Base-by-base conservation (phyloP, 2,113 vertebrate species). In the Lycaon pictus region DNA sequence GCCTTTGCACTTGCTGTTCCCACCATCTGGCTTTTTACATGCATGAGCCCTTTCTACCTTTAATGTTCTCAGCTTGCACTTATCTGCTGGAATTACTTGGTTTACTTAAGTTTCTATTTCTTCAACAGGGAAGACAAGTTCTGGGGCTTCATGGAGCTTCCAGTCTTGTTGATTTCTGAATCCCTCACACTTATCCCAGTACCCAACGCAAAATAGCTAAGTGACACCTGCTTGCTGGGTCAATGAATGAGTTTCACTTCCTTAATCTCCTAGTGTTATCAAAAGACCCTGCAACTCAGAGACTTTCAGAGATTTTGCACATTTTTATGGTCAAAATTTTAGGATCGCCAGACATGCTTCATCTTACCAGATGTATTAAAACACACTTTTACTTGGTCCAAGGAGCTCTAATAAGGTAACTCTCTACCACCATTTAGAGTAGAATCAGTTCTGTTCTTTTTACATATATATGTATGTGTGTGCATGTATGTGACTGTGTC, bases 401-500 rank as follows among this genome's bases (percentile, higher is more conserved):
- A 1, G 7, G n/a, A 83, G 48, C 84, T 82, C 86, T 67, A 60
- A 27, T 76, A 43, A 56, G 27, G n/a, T 84, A 69, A 51, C 7
- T 92, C 20, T 37, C 35, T 15, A 7, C 58, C 29, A 69, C 17
- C 2, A 0, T 89, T 82, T 74, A 32, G 62, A 63, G 17, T 60
- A 72, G 56, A 82, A 71, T 86, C 88, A 86, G 27, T 27, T 86
- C 37, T 60, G 51, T 62, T 67, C 77, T 55, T 83, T 83, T 48
- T 7, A 1, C 2, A 0, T 43, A 12, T 20, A 20, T 29, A 2
- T 27, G 29, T 53, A 22, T 19, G 7, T 29, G 2, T 63, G 16
- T 67, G 29, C 16, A 27, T 0, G 1, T 10, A 16, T 4, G 0
- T 65, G 43, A 13, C 9, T 35, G 8, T 11, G 6, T 43, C 43